Evolutionary conservation across 2,113 vertebrate genomes (phyloP), one percentile per base, ranked within the genome.

Genomic region (Sardina pilchardus): DNA sequence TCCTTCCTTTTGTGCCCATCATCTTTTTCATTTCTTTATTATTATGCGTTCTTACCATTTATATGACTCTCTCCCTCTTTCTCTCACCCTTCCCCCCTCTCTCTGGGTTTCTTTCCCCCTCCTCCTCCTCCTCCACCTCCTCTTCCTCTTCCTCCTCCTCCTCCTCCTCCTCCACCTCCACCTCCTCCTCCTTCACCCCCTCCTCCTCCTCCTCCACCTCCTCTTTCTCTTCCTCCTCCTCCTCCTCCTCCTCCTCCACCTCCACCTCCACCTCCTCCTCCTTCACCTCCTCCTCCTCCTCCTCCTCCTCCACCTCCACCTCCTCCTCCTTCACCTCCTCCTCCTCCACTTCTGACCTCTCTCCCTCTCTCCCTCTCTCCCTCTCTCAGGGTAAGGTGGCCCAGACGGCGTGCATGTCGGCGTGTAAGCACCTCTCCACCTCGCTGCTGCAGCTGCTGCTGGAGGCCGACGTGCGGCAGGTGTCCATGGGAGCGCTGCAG

Each of bases 331-430:
- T n/a, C n/a, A n/a, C 83, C 85, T 71, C 26, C 81, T 75, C 67
- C 83, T 8, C 81, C 71, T 34, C 63, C 6, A 42, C 26, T 24
- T 26, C 30, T 2, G 78, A 59, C 88, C 88, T 59, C 39, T 82
- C 67, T n/a, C 16, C 48, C 16, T 85, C 81, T 81, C 19, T 56
- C 53, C 81, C 0, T 81, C 12, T 82, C 26, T 88, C 14, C 82
- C 9, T 82, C 88, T 88, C 14, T 56, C 93, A 99, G 98, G 98
- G 97, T 14, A 99, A 99, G 88, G 98, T 99, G 89, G 98, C 98
- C 0, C 98, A 99, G 96, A 99, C 98, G 0, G 98, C 98, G 17
- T 99, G 98, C 87, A 99, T 99, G 98, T 99, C 98, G 0, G 97
- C 98, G 19, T 99, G 98, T 91, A 99, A 99, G 14, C 98, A 99